Evolutionary conservation across 2,797 vertebrate species (phyloP).

Genomic region (Harpagifer antarcticus): DNA sequence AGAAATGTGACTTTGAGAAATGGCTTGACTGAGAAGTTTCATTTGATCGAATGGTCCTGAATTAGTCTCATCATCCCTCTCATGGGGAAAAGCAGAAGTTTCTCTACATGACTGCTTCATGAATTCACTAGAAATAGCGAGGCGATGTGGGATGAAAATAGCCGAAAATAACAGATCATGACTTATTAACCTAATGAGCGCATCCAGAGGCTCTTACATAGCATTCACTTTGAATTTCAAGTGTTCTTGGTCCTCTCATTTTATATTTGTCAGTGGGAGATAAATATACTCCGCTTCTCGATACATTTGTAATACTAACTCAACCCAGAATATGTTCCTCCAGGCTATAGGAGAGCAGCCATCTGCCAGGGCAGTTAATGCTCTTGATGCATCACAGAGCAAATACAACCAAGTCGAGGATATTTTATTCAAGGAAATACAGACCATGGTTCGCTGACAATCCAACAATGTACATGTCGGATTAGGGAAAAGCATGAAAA

Average conservation of each 20-base stretch:
- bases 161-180: slow-evolving; percentile 39
- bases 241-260: slow-evolving; percentile 17
- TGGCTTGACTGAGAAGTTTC: slow-evolving; percentile 71
- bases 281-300: slow-evolving; percentile 34
- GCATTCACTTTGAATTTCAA: slow-evolving; percentile 13
- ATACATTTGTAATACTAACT: slow-evolving; percentile 70
- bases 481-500: slow-evolving; percentile 59
- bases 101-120: slow-evolving; percentile 36
- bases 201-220: neutral
- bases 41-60: slow-evolving; percentile 77
- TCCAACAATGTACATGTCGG: slow-evolving; percentile 56
- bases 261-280: slow-evolving; percentile 34
- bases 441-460: slow-evolving; percentile 68
- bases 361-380: slow-evolving; percentile 81
- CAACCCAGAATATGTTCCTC: slow-evolving; percentile 71
- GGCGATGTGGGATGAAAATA: slow-evolving; percentile 27
- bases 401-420: slow-evolving; percentile 79
- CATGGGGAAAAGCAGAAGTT: slow-evolving; percentile 33
- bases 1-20: slow-evolving; percentile 84
- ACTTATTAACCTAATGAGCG: slow-evolving; percentile 46
- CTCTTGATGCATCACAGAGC: slow-evolving; percentile 81
- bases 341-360: slow-evolving; percentile 73
- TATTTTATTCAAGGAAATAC: slow-evolving; percentile 80
- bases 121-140: slow-evolving; percentile 31
- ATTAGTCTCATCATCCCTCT: slow-evolving; percentile 76